Base-by-base conservation (phyloP, 2,888 invertebrate species). In the Pristionchus exspectatus region DNA sequence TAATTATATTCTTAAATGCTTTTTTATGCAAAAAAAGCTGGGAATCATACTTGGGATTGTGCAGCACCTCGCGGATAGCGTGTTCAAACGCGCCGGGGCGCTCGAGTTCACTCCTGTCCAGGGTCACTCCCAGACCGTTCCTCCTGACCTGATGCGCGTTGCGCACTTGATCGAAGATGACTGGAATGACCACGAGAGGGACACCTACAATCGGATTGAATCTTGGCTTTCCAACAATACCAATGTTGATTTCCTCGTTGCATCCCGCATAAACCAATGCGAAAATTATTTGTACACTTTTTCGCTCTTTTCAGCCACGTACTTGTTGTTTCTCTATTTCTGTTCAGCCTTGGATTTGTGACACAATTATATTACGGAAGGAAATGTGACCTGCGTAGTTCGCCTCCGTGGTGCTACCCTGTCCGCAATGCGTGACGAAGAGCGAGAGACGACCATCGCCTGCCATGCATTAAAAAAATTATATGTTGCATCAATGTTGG, bases 111-210 rank as follows among this genome's bases (percentile, higher is more conserved):
- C 4, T 38, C 50, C 66, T 86, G 24, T 86, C 66, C 44, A 86
- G 38, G 1, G 12, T 86, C 12, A 87, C 0, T 0, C 88, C 90
- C 16, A 84, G 24, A 30, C 88, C 88, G n/a, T 83, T 83, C 21
- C 88, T 74, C 74, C 93, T 93, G 69, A 95, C 93, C 87, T 95
- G 94, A 89, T 95, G 94, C 24, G 95, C 93, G 88, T 95, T 95
- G 85, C 95, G 94, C 83, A 94, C 93, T 93, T 96, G 95, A 92
- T 96, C 96, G 44, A 95, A 95, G 91, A 95, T 95, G 44, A 95
- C 93, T 5, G 96, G 96, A 69, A 95, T 93, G 9, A 95, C 95
- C 1, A 96, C 93, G 90, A 95, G 94, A 9, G 96, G 96, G 27
- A 95, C 95, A 63, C 95, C 95, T 90, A 30, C 2, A 44, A 44